Percentiles rank a stretch among this genome's conserved stretches.
These are phyloP conservation scores for Anagyrus pseudococci DNA, from an alignment of 2,888 invertebrate species.

Conservation along the genomic window DNA sequence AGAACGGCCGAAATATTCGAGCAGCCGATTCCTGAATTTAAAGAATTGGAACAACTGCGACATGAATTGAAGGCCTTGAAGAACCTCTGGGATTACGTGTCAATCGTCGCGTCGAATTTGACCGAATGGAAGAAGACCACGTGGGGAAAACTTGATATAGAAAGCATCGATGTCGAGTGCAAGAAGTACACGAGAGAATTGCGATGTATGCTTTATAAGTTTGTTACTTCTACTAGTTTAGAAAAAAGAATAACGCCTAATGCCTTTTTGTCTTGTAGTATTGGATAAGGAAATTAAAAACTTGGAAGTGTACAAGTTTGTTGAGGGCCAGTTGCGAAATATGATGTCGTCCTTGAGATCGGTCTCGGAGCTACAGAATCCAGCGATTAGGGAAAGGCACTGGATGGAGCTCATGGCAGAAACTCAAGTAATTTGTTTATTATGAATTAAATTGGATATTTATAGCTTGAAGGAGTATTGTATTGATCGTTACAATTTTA, in stretches of 20 bases:
- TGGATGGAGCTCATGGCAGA: conserved; percentile 94
- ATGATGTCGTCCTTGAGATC: conserved; percentile 92
- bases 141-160: conserved; percentile 94
- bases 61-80: conserved; percentile 80
- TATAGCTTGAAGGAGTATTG: not conserved
- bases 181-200: conserved; percentile 90
- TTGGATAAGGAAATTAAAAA: conserved; percentile 70
- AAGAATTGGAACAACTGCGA: conserved; percentile 75
- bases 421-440: conserved; percentile 74
- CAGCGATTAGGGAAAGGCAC: conserved; percentile 90
- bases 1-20: conserved; percentile 86
- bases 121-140: conserved; percentile 92
- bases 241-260: not conserved
- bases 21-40: conserved; percentile 83
- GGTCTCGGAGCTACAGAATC: conserved; percentile 92
- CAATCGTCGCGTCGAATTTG: conserved; percentile 80
- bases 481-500: not conserved
- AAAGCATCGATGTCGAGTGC: conserved; percentile 93
- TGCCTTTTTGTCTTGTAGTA: conserved; percentile 48
- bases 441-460: not conserved
- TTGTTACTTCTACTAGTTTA: conserved; percentile 3
- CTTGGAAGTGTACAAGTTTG: conserved; percentile 81
- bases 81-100: conserved; percentile 89
- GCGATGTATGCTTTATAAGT: conserved; percentile 72
- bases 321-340: conserved; percentile 86